These are phyloP conservation scores for Pentalonia nigronervosa DNA, from an alignment of 1,140 invertebrate species.

Conservation along the genomic window DNA sequence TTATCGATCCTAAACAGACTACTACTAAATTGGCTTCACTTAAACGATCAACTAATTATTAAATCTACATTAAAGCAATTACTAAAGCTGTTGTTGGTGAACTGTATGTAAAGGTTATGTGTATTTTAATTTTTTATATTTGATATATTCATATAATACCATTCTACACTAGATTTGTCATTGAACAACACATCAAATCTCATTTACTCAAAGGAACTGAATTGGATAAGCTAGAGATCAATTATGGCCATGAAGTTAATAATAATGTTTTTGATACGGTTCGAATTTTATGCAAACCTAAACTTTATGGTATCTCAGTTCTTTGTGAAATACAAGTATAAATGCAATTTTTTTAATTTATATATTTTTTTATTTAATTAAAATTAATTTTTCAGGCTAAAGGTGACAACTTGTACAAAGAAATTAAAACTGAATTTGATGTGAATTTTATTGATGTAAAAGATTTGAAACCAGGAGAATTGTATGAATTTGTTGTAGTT, in stretches of 20 bases:
- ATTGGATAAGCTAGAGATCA: conserved; percentile 81
- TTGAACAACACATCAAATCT: conserved; percentile 77
- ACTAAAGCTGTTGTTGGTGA: conserved; percentile 86
- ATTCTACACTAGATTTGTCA: conserved; percentile 66
- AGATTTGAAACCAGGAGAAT: conserved; percentile 82
- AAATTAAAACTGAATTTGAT: conserved; percentile 73
- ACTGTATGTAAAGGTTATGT: conserved; percentile 66
- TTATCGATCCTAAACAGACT: conserved; percentile 78
- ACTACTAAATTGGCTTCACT: conserved; percentile 85
- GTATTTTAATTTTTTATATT: background rate
- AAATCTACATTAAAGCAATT: conserved; percentile 82
- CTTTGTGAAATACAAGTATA: conserved; percentile 81
- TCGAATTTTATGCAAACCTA: conserved; percentile 82
- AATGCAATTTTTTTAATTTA: background rate
- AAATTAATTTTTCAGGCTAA: conserved; percentile 65
- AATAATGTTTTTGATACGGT: conserved; percentile 79
- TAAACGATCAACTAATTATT: conserved; percentile 85
- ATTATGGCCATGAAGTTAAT: conserved; percentile 72
- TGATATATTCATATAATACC: background rate
- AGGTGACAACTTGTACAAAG: conserved; percentile 74
- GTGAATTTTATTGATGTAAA: conserved; percentile 79
- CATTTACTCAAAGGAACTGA: conserved; percentile 65
- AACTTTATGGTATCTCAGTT: conserved; percentile 82
- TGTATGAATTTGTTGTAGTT: conserved; percentile 89
- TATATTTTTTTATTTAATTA: background rate